Base-by-base conservation (phyloP, 2,888 invertebrate species). In the Ischnus inquisitorius region DNA sequence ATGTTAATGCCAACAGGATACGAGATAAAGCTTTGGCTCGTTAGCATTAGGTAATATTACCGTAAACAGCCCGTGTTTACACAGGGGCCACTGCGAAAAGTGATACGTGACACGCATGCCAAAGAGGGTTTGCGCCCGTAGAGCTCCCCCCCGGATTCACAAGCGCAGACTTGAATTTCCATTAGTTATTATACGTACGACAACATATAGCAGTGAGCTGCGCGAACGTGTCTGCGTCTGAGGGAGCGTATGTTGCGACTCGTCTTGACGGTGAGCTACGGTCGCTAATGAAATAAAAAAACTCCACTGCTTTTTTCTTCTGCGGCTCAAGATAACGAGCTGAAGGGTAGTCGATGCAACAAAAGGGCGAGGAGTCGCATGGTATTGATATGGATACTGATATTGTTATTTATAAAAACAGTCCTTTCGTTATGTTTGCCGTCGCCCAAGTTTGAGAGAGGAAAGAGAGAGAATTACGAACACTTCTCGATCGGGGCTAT, bases 71-170 rank as follows among this genome's bases (percentile, higher is more conserved):
- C 65, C 87, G 89, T 92, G 91, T 93, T 92, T 92, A 92, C 90
- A 89, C 87, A 90, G 88, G 88, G 89, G 68, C 57, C 67, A 65
- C 74, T 65, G 82, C 87, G 90, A 90, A 90, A 92, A 92, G 91
- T 92, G 91, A 92, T 92, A 92, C 92, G 91, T 91, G 92, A 92
- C 93, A 92, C 91, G 92, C 92, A 92, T 92, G 89, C 89, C 88
- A 85, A 88, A 85, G 85, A 87, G 88, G 88, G 88, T 88, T 80
- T 48, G 75, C 19, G 34, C 62, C 60, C 16, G 69, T 28, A 62
- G 74, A 14, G 60, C 67, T 54, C 19, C 88, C 54, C 19, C 88
- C 87, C 89, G 88, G 88, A 92, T 91, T 90, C 89, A 87, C 89
- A 87, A 80, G 84, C 87, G 88, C 62, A 82, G 89, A 89, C 89